phyloP scores from a whole-genome alignment of 2,797 vertebrate genomes.

The Ptychadena robeensis region DNA sequence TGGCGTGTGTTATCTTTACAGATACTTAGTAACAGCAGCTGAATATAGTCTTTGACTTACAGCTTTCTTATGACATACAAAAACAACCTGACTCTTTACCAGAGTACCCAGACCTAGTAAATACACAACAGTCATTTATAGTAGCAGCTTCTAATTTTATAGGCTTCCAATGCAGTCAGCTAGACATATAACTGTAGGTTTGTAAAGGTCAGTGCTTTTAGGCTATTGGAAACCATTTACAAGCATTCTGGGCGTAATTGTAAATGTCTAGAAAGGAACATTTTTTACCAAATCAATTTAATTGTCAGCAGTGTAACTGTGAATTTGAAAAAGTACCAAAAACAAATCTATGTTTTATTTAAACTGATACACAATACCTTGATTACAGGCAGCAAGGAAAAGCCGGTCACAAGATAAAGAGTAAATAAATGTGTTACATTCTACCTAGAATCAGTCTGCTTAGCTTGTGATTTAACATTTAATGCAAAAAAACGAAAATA shows the following conservation, averaged over 20 bases:
- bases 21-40: slow-evolving; percentile 14
- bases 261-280: neutral
- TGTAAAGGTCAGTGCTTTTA: slow-evolving; percentile 4
- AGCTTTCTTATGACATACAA: neutral
- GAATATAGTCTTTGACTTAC: neutral
- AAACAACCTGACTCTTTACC: slow-evolving; percentile 15
- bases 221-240: slow-evolving; percentile 8
- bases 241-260: slow-evolving; percentile 6
- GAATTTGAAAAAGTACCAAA: too few relatives aligned
- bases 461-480: too few relatives aligned
- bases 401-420: too few relatives aligned
- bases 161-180: slow-evolving; percentile 1
- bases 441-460: too few relatives aligned
- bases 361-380: too few relatives aligned
- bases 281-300: neutral
- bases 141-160: slow-evolving; percentile 38
- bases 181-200: neutral
- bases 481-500: too few relatives aligned
- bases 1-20: slow-evolving; percentile 14
- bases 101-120: slow-evolving; percentile 32
- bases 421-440: too few relatives aligned
- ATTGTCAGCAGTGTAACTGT: too few relatives aligned
- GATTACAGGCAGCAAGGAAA: too few relatives aligned
- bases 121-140: slow-evolving; percentile 7
- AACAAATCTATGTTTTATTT: too few relatives aligned